Evolutionary conservation across 2,888 invertebrate species (phyloP), one percentile per base, ranked within the genome.

Genomic region (Drosophila siamana): DNA sequence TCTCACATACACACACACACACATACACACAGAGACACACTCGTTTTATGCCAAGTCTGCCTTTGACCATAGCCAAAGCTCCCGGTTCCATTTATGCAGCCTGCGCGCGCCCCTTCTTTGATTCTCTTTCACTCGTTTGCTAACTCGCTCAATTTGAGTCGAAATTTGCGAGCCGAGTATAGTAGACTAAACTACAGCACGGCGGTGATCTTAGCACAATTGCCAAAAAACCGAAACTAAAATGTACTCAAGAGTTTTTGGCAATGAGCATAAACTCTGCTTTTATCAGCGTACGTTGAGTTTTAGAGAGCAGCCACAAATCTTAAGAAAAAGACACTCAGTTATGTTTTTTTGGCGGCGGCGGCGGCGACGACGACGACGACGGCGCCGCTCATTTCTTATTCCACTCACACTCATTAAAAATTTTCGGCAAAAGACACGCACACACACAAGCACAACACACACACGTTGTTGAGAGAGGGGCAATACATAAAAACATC

Each of bases 391-490:
- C 62, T 78, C 67, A 54, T 64, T 63, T 63, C 57, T 59, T 57
- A 56, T 75, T 67, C 28, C 60, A 64, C 80, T 75, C 77, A 65
- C 54, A 61, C 63, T 67, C 79, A 61, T 69, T 63, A 56, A 55
- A 55, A 71, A 67, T 56, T 79, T 77, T 77, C 59, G 77, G 80
- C 68, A 79, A 79, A 63, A 68, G 62, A 57, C 56, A 67, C 46
- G 64, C 61, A 57, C 26, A 38, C 51, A 48, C 24, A 54, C 55
- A 55, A n/a, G 40, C 13, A 22, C 19, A 47, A 57, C 50, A 15
- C 11, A 33, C 24, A 48, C 22, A 11, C 30, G 30, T 33, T 4
- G 11, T 11, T n/a, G n/a, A 38, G 46, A 41, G 55, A 60, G 73
- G 52, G 56, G 65, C 52, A 66, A 66, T 41, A 59, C 30, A 76